These are phyloP conservation scores for Polydesmus complanatus DNA, from an alignment of 2,888 invertebrate genomes.

Conservation along the genomic window DNA sequence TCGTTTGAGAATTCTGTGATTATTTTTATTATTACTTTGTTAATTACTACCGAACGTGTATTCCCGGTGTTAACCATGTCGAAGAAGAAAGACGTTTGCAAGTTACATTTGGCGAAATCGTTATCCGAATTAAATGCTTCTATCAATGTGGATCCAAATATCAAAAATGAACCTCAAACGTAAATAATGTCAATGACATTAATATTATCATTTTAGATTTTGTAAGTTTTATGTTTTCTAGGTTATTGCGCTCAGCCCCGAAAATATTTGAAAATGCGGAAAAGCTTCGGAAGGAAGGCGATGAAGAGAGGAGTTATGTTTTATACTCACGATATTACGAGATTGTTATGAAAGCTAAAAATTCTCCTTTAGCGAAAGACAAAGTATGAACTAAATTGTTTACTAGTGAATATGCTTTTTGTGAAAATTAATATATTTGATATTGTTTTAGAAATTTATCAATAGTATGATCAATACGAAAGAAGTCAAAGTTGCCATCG, in stretches of 20 bases:
- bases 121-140: neutral
- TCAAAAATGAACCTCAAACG: neutral
- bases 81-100: neutral
- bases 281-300: conserved; percentile 1
- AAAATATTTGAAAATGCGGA: conserved; percentile 2
- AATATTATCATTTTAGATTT: neutral
- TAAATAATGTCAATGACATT: neutral
- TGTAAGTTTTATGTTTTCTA: neutral
- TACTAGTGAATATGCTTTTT: neutral
- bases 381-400: neutral
- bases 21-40: too few relatives aligned
- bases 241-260: neutral
- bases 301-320: conserved; percentile 15
- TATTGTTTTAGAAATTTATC: conserved; percentile 4
- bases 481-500: conserved; percentile 6
- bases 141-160: neutral
- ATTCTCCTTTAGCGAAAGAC: conserved; percentile 3
- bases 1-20: too few relatives aligned
- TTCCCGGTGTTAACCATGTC: neutral
- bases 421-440: too few relatives aligned
- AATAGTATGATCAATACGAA: conserved; percentile 5
- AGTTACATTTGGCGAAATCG: conserved; percentile 5
- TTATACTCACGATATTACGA: conserved; percentile 11
- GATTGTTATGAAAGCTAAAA: neutral
- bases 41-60: too few relatives aligned